These are phyloP conservation scores for Strigops habroptila DNA, from an alignment of 2,113 vertebrate genomes.

Conservation along the genomic window DNA sequence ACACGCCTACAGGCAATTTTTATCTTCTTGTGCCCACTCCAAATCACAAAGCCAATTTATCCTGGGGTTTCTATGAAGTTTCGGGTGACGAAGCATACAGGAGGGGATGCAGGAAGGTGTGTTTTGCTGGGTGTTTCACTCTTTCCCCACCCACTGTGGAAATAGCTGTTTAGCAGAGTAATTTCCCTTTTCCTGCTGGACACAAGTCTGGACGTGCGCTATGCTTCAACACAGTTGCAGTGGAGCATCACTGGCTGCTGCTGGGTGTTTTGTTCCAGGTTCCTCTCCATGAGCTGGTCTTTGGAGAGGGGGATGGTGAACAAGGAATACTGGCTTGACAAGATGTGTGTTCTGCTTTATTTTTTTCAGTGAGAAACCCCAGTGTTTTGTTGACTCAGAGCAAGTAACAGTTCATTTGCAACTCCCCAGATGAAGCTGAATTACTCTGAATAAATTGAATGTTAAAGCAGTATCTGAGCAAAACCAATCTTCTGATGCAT, in stretches of 20 bases:
- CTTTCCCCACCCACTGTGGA: neutral
- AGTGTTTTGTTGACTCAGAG: neutral
- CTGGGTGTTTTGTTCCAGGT: neutral
- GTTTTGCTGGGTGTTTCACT: neutral
- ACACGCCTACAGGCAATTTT: neutral
- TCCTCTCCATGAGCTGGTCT: neutral
- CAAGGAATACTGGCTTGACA: neutral
- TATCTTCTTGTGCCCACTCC: neutral
- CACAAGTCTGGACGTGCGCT: neutral
- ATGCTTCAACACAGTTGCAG: neutral
- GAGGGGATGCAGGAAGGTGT: neutral
- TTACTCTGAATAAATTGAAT: constrained; percentile 39
- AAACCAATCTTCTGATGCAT: neutral
- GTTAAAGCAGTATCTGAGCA: neutral
- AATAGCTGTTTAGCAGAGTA: neutral
- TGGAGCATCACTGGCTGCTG: neutral
- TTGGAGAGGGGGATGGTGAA: neutral
- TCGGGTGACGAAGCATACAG: neutral
- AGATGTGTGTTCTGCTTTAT: neutral
- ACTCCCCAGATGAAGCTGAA: constrained; percentile 16
- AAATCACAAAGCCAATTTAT: neutral
- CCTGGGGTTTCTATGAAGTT: neutral
- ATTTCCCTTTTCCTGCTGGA: neutral
- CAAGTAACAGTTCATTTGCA: constrained; percentile 27
- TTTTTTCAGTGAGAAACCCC: neutral